Evolutionary conservation across 2,113 vertebrate genomes (phyloP).

Genomic region (Sphaerodactylus townsendi): DNA sequence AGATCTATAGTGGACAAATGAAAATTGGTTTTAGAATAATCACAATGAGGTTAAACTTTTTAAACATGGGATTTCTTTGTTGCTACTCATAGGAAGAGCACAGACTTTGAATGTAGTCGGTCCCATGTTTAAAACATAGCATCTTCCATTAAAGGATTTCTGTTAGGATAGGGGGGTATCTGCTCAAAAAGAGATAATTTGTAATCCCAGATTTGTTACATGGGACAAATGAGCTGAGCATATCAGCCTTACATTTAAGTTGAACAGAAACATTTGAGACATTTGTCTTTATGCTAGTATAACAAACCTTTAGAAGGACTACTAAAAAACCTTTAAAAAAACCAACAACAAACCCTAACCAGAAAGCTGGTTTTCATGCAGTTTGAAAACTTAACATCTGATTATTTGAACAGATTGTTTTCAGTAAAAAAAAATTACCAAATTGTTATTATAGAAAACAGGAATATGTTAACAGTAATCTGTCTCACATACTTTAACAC

Average conservation of each 20-base stretch:
- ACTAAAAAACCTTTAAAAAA: too few relatives aligned
- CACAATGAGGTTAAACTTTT: not conserved
- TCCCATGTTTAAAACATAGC: not conserved
- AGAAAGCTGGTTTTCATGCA: not conserved
- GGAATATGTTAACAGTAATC: accelerated
- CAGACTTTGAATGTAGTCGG: not conserved
- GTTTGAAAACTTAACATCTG: not conserved
- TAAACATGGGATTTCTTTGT: not conserved
- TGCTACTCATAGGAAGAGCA: not conserved
- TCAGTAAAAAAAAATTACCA: not conserved
- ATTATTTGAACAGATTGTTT: not conserved
- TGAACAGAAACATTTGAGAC: not conserved
- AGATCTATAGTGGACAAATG: not conserved
- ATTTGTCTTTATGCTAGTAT: not conserved
- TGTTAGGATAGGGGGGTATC: not conserved
- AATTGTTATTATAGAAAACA: not conserved
- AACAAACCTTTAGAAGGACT: not conserved
- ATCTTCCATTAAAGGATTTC: not conserved
- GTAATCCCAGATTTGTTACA: too few relatives aligned
- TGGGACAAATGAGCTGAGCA: not conserved
- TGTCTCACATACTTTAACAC: slow-evolving; percentile 2
- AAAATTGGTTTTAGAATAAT: not conserved
- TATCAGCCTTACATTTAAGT: not conserved
- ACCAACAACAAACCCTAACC: not conserved
- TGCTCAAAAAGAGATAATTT: not conserved